Conservation (phyloP, 2,113 vertebrate genomes). For the Gracilinanus agilis region DNA sequence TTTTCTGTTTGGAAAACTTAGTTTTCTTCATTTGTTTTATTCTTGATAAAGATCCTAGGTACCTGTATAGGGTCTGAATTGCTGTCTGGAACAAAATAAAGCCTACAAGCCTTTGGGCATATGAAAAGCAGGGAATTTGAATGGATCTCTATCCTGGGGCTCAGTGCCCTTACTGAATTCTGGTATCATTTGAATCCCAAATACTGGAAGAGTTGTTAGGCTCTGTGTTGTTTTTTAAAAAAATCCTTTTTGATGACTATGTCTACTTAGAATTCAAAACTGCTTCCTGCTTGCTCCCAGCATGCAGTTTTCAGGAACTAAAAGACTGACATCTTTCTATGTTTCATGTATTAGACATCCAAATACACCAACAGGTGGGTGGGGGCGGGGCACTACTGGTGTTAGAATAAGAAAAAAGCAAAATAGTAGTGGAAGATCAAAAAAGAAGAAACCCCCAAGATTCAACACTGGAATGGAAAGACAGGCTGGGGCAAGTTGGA, state of each 20-base stretch:
- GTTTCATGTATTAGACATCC: slow-evolving; percentile 7
- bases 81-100: not conserved
- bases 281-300: slow-evolving; percentile 44
- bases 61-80: not conserved
- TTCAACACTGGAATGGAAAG: not conserved
- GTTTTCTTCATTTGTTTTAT: slow-evolving; percentile 5
- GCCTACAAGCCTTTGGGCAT: slow-evolving; percentile 35
- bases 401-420: not conserved
- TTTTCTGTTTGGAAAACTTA: not conserved
- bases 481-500: not conserved
- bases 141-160: not conserved
- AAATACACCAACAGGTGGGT: slow-evolving; percentile 4
- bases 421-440: not conserved
- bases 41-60: slow-evolving; percentile 20
- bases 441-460: slow-evolving; percentile 10
- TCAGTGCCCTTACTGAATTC: not conserved
- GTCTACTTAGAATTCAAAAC: slow-evolving; percentile 37
- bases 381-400: not conserved
- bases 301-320: slow-evolving; percentile 45
- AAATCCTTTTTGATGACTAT: not conserved
- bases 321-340: not conserved
- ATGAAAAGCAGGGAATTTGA: slow-evolving; percentile 33
- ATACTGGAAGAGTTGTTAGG: not conserved
- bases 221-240: not conserved
- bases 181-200: not conserved